A percentile compares a stretch with the other conserved stretches of the same genome.
phyloP scores from a whole-genome alignment of 35 echinoderm and acorn worm species.

The Ophioderma brevispina region DNA sequence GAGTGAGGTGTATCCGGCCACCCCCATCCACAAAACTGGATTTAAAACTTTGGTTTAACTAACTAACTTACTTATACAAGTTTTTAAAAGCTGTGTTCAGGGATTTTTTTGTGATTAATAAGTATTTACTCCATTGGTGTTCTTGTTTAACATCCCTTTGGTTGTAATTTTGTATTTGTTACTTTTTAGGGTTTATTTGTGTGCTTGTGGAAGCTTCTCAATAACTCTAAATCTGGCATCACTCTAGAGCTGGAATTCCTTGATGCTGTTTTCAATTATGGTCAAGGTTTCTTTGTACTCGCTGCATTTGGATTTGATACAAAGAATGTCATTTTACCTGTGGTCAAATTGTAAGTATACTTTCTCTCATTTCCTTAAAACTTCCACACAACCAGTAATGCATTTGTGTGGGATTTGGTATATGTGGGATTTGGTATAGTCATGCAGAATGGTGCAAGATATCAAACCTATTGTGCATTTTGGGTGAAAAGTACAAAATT shows the following conservation, averaged over 20 bases:
- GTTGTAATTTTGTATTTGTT: neutral
- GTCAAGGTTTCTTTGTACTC: conserved; percentile 71
- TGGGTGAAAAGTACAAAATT: too few species aligned
- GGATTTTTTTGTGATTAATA: neutral
- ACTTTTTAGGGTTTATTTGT: conserved; percentile 62
- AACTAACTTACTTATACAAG: too few species aligned
- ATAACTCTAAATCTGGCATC: conserved; percentile 40
- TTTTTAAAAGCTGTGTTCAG: too few species aligned
- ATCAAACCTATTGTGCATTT: too few species aligned
- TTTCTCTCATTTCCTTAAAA: neutral
- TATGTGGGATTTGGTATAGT: neutral
- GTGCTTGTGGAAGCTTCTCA: conserved; percentile 66
- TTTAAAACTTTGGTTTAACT: too few species aligned
- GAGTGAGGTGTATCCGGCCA: too few species aligned
- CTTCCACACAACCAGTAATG: neutral
- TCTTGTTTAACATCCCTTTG: neutral
- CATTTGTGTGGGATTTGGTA: neutral
- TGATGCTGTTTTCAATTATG: conserved; percentile 63
- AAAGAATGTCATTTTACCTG: conserved; percentile 72
- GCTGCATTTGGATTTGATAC: conserved; percentile 81
- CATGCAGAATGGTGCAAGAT: too few species aligned
- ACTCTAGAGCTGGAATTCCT: conserved; percentile 70
- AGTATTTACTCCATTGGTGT: neutral
- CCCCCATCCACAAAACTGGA: too few species aligned
- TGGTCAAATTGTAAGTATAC: conserved; percentile 71